These are phyloP conservation scores for Threskiornis aethiopicus DNA, from an alignment of 2,797 vertebrate species.

Conservation along the genomic window DNA sequence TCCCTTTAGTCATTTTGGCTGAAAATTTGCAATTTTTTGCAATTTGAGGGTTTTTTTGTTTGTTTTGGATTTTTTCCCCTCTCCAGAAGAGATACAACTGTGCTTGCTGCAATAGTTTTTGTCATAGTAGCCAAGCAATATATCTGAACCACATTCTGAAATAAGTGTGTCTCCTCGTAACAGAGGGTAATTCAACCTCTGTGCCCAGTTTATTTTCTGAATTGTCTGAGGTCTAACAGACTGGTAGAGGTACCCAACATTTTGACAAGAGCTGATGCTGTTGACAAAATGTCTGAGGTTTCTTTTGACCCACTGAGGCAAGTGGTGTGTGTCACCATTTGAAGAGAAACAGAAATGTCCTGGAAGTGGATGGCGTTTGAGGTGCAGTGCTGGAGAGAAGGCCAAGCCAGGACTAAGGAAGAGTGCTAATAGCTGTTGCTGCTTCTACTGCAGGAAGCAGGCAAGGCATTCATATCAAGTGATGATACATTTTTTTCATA, in stretches of 20 bases:
- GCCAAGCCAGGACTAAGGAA: background rate
- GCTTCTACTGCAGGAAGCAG: background rate
- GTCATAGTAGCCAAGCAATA: background rate
- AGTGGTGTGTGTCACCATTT: background rate
- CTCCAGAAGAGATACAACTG: background rate
- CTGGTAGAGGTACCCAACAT: background rate
- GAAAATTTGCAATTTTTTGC: background rate
- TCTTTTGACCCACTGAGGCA: background rate
- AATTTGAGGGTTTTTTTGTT: background rate
- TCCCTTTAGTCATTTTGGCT: background rate
- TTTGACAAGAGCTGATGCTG: background rate
- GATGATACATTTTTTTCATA: background rate
- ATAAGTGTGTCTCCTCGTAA: background rate
- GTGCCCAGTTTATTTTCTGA: background rate
- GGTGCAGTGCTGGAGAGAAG: background rate
- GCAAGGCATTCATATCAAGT: background rate
- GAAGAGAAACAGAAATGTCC: background rate
- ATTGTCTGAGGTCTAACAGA: background rate
- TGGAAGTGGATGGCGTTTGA: background rate
- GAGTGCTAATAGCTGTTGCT: background rate
- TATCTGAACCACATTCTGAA: background rate
- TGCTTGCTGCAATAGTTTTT: background rate
- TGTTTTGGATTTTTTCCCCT: background rate
- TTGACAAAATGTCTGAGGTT: background rate
- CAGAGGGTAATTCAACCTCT: background rate